Evolutionary conservation across 64 coral and sea anemone genomes (phyloP).

Genomic region (Cladopsammia gracilis): DNA sequence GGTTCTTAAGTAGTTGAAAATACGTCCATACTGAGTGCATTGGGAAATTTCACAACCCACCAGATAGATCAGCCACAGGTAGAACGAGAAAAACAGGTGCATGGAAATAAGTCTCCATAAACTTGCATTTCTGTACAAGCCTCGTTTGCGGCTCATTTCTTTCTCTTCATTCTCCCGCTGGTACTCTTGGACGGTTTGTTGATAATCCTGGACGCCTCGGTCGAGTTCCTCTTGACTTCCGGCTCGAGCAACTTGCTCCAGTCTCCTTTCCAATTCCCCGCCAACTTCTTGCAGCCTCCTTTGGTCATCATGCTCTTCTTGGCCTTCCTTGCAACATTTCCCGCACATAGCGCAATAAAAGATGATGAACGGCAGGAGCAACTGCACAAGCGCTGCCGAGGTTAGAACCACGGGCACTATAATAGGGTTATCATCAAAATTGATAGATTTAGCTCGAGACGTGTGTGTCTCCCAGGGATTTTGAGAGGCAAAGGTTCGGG

Average conservation of each 20-base stretch:
- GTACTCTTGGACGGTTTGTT: slow-evolving; percentile 46
- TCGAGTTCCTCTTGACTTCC: slow-evolving; percentile 68
- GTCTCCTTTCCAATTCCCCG: slow-evolving; percentile 30
- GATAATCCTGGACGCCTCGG: slow-evolving; percentile 65
- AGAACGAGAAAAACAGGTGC: slow-evolving; percentile 84
- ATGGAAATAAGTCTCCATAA: slow-evolving; percentile 67
- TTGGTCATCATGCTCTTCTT: slow-evolving; percentile 50
- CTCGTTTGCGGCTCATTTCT: slow-evolving; percentile 69
- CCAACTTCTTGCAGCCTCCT: slow-evolving; percentile 45
- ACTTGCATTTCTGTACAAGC: slow-evolving; percentile 63
- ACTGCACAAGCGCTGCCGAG: slow-evolving; percentile 42
- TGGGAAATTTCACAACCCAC: slow-evolving; percentile 63
- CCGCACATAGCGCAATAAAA: slow-evolving; percentile 55
- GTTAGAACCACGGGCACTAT: slow-evolving; percentile 56
- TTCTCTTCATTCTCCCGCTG: slow-evolving; percentile 58
- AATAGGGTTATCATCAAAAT: slow-evolving; percentile 77
- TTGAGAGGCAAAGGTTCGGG: too few species aligned
- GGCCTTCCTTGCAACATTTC: slow-evolving; percentile 26
- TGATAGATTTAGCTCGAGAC: not conserved
- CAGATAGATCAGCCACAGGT: slow-evolving; percentile 78
- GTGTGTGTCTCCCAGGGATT: not conserved
- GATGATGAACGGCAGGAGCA: slow-evolving; percentile 61
- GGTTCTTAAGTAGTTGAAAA: slow-evolving; percentile 50
- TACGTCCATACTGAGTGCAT: slow-evolving; percentile 54
- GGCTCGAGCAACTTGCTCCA: slow-evolving; percentile 69